Percentiles rank a stretch among this genome's conserved stretches.
Conservation (phyloP, 2,797 vertebrate species). For the Diplodus sargus region DNA sequence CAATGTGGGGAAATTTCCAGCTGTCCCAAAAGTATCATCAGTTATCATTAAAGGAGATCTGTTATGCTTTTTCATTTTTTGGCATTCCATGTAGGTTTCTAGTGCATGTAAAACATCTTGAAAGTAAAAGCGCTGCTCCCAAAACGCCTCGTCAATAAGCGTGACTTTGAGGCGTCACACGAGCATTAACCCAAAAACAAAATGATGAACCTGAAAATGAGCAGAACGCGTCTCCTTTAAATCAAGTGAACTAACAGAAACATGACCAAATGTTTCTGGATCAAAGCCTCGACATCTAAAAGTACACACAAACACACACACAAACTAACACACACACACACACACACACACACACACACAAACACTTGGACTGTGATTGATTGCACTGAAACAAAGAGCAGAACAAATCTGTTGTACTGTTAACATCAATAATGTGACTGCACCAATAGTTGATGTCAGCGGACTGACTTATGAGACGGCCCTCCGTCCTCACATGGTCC, state of each 20-base stretch:
- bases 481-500: background rate
- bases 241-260: too few relatives aligned
- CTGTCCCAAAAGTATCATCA: background rate
- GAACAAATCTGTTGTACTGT: conserved; percentile 22
- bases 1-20: background rate
- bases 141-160: too few relatives aligned
- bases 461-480: conserved; percentile 19
- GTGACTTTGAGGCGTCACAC: too few relatives aligned
- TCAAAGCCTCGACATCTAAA: conserved; percentile 2
- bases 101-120: too few relatives aligned
- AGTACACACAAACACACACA: background rate
- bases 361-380: conserved; percentile 11
- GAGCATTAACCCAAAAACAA: too few relatives aligned
- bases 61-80: too few relatives aligned
- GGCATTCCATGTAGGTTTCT: too few relatives aligned
- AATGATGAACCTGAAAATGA: too few relatives aligned
- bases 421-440: conserved; percentile 17
- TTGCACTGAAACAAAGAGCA: conserved; percentile 10
- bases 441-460: conserved; percentile 7
- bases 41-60: background rate
- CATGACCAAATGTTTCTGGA: background rate
- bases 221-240: too few relatives aligned
- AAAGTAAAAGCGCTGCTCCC: too few relatives aligned
- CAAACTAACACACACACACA: background rate
- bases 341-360: background rate